A percentile compares a stretch with the other conserved stretches of the same genome.
phyloP scores from a whole-genome alignment of 2,888 invertebrate genomes.

The Mesochorus sp. region DNA sequence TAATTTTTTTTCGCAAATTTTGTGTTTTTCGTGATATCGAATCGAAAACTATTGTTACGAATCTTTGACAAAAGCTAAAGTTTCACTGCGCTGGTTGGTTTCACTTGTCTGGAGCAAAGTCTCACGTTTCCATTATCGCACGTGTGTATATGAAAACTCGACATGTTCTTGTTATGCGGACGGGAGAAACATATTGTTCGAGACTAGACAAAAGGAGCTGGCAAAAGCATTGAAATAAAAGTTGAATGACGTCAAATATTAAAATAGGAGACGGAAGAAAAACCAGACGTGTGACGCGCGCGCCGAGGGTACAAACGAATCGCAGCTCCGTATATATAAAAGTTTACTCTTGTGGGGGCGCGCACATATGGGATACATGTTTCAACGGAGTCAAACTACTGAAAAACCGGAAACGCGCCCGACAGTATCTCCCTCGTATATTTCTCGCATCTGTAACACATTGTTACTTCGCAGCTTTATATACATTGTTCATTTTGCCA shows the following conservation, averaged over 20 bases:
- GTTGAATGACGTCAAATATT: conserved; percentile 42
- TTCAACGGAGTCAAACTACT: not conserved
- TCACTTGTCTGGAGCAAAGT: conserved; percentile 4
- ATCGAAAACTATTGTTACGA: too few relatives aligned
- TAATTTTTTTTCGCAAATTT: too few relatives aligned
- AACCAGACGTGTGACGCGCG: conserved; percentile 15
- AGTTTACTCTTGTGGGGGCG: conserved; percentile 27
- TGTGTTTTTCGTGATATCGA: too few relatives aligned
- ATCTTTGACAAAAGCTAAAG: too few relatives aligned
- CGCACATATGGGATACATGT: too few relatives aligned
- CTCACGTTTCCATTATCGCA: conserved; percentile 48
- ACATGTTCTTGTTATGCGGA: not conserved
- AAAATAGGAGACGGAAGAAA: not conserved
- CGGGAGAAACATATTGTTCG: conserved; percentile 48
- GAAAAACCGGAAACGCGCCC: conserved; percentile 55
- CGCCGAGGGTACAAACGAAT: conserved; percentile 36
- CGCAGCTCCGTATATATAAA: conserved; percentile 38
- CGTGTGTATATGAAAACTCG: conserved; percentile 2
- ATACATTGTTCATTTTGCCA: conserved; percentile 16
- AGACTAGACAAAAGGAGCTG: conserved; percentile 50
- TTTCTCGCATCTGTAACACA: conserved; percentile 43
- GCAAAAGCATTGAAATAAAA: conserved; percentile 47
- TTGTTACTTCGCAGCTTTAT: not conserved
- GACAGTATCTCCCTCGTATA: conserved; percentile 25
- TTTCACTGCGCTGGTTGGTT: too few relatives aligned